Evolutionary conservation across 1,140 invertebrate species (phyloP), one percentile per base, ranked within the genome.

Genomic region (Rhopalosiphum maidis): DNA sequence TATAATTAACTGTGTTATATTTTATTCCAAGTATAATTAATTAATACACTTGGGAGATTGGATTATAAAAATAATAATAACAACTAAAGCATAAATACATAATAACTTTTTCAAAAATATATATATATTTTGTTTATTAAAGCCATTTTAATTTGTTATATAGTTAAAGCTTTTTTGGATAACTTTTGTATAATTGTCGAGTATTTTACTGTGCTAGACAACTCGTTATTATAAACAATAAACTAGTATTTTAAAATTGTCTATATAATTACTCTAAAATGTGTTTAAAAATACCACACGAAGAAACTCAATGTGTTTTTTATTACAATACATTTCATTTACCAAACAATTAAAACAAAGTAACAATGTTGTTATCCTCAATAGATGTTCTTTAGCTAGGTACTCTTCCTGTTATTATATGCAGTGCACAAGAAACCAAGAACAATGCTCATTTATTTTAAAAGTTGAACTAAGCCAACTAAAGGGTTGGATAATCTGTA

Each of bases 381-480:
- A 3, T 51, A 54, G 21, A 5, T 35, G 23, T 88, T 54, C 9
- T 25, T 89, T 89, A 37, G 37, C 30, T 51, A 83, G 8, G 8
- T 87, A 55, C 22, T 89, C 51, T 89, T 89, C 51, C 48, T 37
- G 51, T 89, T 23, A 89, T 87, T 87, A 87, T n/a, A 87, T 46
- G 9, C 23, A 23, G 9, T 35, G 30, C 6, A 35, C n/a, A 87
- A 87, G 21, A 87, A 87, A 0, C 35, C 46, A 35, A 87, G 21
- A 87, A 87, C 46, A 87, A 87, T 87, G 6, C 46, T 51, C 15
- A 51, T 48, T n/a, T n/a, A 15, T 18, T 48, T 48, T n/a, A 48
- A 25, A 48, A 87, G 21, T 51, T 87, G 4, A 87, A 23, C 21
- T 43, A 4, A 43, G 2, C 51, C 6, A 87, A 8, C 21, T 43